phyloP scores from a whole-genome alignment of 2,888 invertebrate species.

The Crocallis elinguaria region DNA sequence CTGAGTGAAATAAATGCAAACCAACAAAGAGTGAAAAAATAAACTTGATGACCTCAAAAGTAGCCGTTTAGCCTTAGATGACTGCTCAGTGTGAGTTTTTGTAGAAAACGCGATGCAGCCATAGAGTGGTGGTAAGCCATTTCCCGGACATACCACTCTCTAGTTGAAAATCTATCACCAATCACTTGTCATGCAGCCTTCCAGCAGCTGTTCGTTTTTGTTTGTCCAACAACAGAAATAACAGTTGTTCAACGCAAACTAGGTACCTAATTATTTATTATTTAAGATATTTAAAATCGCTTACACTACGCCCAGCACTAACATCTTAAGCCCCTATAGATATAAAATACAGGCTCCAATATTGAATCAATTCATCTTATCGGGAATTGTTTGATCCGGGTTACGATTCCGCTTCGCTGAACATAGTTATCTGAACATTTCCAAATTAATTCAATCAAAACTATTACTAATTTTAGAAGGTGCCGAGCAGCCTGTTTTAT shows the following conservation, averaged over 20 bases:
- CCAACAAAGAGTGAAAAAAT: no score
- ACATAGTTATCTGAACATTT: conserved; percentile 15
- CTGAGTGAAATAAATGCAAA: no score
- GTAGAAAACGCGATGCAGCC: no score
- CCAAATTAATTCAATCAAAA: conserved; percentile 17
- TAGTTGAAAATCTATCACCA: no score
- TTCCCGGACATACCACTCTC: no score
- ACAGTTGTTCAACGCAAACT: neutral
- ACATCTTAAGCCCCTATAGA: conserved; percentile 8
- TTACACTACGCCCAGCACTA: neutral
- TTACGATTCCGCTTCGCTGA: conserved; percentile 13
- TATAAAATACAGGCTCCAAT: conserved; percentile 37
- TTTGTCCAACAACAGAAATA: neutral
- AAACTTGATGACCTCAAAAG: no score
- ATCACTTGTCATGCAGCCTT: no score
- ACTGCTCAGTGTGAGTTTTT: no score
- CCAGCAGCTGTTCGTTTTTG: no score
- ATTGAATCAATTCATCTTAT: conserved; percentile 24
- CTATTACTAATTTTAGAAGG: conserved; percentile 1
- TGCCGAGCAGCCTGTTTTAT: neutral
- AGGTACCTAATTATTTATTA: neutral
- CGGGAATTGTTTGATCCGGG: conserved; percentile 25
- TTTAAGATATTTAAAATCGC: neutral
- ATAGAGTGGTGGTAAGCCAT: no score
- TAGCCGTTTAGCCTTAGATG: no score